Evolutionary conservation across 2,113 vertebrate genomes (phyloP).

Genomic region (Saguinus imperator): DNA sequence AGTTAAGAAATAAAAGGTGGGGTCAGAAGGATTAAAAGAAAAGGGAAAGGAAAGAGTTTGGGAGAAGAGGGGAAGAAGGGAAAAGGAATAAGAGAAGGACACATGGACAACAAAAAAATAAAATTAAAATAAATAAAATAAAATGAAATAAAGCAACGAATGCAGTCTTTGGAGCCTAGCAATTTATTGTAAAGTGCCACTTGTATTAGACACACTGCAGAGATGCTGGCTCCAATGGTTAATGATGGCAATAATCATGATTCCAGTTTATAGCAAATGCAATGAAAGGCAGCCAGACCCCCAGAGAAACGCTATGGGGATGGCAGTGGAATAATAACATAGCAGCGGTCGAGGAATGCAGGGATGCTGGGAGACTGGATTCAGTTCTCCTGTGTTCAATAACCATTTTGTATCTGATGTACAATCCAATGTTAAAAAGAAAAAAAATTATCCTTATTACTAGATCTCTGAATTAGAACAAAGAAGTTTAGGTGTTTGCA

Average conservation of each 20-base stretch:
- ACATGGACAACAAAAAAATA: neutral
- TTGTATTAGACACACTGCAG: constrained; percentile 70
- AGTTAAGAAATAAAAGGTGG: neutral
- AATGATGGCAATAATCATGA: constrained; percentile 76
- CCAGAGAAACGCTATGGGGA: constrained; percentile 65
- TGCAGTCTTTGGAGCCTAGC: constrained; percentile 56
- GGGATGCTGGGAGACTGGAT: constrained; percentile 24
- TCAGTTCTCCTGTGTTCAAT: neutral
- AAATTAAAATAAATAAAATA: neutral
- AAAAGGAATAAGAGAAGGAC: neutral
- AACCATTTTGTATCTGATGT: neutral
- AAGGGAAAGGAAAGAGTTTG: neutral
- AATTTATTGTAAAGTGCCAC: constrained; percentile 79
- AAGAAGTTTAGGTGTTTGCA: neutral
- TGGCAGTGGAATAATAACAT: constrained; percentile 60
- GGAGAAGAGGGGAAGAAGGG: neutral
- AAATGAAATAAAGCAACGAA: constrained; percentile 56
- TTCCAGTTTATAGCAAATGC: constrained; percentile 74
- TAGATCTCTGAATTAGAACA: neutral
- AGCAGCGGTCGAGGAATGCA: neutral
- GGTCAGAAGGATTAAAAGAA: neutral
- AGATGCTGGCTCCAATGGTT: constrained; percentile 76
- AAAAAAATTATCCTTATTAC: neutral
- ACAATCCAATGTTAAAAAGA: neutral
- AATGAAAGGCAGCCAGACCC: constrained; percentile 71